Evolutionary conservation across 30 jellyfish, hydroid and myxozoan genomes (phyloP).

Genomic region (Hydractinia symbiolongicarpus): DNA sequence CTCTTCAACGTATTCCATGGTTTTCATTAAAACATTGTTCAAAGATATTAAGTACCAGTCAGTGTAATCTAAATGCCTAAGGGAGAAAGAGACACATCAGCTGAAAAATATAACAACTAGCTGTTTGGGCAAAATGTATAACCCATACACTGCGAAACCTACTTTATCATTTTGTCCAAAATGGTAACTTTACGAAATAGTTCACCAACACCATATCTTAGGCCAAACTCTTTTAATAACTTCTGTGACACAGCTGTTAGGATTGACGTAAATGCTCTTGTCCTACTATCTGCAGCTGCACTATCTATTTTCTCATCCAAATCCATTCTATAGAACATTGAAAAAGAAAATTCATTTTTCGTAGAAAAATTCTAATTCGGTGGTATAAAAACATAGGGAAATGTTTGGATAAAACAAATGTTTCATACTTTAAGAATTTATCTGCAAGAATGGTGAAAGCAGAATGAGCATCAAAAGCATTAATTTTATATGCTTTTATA

Average conservation of each 20-base stretch:
- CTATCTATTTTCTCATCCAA: conserved; percentile 10
- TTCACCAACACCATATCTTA: conserved; percentile 82
- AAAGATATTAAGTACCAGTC: conserved; percentile 1
- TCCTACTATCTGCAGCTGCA: background rate
- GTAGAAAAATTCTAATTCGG: no score
- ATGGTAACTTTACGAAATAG: conserved; percentile 51
- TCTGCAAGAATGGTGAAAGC: background rate
- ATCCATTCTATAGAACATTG: conserved; percentile 4
- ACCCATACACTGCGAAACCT: background rate
- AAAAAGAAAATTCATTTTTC: background rate
- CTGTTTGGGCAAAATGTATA: no score
- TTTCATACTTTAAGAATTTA: background rate
- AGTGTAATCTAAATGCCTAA: conserved; percentile 3
- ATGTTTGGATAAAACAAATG: background rate
- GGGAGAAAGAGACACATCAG: background rate
- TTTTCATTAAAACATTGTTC: background rate
- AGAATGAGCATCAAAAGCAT: background rate
- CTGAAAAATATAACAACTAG: no score
- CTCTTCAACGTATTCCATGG: conserved; percentile 8
- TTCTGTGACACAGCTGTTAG: conserved; percentile 65
- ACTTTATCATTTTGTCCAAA: conserved; percentile 60
- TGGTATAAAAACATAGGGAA: no score
- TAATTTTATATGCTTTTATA: conserved; percentile 1
- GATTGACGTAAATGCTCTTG: conserved; percentile 29
- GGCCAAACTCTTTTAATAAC: conserved; percentile 62